These are phyloP conservation scores for Lanius collurio DNA, from an alignment of 2,113 vertebrate genomes.

Conservation along the genomic window DNA sequence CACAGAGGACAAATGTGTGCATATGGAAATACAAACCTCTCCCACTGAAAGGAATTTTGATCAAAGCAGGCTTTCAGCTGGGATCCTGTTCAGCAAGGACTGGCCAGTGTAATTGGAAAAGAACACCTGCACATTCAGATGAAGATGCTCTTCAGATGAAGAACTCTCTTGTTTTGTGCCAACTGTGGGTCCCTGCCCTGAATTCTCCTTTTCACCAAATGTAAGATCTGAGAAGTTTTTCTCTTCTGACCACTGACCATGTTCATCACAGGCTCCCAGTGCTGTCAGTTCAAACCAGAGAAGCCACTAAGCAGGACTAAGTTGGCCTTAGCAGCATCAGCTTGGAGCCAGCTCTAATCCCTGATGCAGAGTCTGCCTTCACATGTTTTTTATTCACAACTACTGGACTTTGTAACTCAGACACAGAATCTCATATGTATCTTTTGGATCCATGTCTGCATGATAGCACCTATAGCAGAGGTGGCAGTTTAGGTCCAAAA, in stretches of 20 bases:
- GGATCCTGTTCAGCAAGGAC: not conserved
- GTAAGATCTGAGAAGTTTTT: constrained; percentile 41
- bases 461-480: not conserved
- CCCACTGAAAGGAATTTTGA: not conserved
- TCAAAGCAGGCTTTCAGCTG: not conserved
- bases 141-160: not conserved
- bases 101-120: not conserved
- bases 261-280: not conserved
- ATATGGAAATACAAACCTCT: not conserved
- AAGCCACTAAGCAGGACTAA: not conserved
- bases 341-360: not conserved
- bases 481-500: not conserved
- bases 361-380: not conserved
- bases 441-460: not conserved
- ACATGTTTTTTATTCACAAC: not conserved
- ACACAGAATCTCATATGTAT: not conserved
- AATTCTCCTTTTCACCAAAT: constrained; percentile 48
- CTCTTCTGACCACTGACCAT: not conserved
- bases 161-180: not conserved
- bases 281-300: not conserved
- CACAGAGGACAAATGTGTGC: not conserved
- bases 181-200: not conserved
- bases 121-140: not conserved
- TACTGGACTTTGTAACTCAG: not conserved
- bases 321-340: not conserved